phyloP scores from a whole-genome alignment of 1,140 invertebrate genomes.

The Drusus annulatus region DNA sequence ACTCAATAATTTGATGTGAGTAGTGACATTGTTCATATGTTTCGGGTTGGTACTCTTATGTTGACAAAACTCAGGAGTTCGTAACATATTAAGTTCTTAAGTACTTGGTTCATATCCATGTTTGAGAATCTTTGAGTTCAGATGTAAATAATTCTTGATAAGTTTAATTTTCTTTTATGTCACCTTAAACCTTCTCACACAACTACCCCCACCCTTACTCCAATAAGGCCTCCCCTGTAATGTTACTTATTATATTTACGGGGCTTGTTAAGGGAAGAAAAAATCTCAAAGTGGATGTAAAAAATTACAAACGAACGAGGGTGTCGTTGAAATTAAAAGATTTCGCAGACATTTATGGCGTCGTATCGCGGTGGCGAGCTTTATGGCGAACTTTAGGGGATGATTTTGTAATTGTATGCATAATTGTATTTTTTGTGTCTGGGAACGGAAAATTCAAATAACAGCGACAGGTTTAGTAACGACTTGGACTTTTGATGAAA shows the following conservation, averaged over 20 bases:
- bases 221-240: slow-evolving; percentile 1
- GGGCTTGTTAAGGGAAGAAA: slow-evolving; percentile 28
- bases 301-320: slow-evolving; percentile 28
- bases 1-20: too few relatives aligned
- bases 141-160: slow-evolving; percentile 53
- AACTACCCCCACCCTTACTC: neutral
- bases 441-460: neutral
- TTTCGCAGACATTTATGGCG: slow-evolving; percentile 53
- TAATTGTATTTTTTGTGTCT: slow-evolving; percentile 11
- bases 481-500: too few relatives aligned
- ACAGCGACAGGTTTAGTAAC: too few relatives aligned
- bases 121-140: neutral
- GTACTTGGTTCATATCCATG: too few relatives aligned
- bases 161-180: slow-evolving; percentile 59
- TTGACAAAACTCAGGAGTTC: too few relatives aligned
- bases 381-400: slow-evolving; percentile 14
- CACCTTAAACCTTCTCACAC: slow-evolving; percentile 42
- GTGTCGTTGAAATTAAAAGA: slow-evolving; percentile 52
- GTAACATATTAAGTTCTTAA: too few relatives aligned
- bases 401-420: slow-evolving; percentile 11
- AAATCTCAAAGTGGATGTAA: slow-evolving; percentile 28
- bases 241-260: slow-evolving; percentile 19
- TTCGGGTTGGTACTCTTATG: too few relatives aligned
- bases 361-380: neutral
- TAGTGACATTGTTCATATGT: too few relatives aligned